Percentiles rank a stretch among this genome's conserved stretches.
These are phyloP conservation scores for Mormyrops attenuatus DNA, from an alignment of 2,797 vertebrate species.

Conservation along the genomic window DNA sequence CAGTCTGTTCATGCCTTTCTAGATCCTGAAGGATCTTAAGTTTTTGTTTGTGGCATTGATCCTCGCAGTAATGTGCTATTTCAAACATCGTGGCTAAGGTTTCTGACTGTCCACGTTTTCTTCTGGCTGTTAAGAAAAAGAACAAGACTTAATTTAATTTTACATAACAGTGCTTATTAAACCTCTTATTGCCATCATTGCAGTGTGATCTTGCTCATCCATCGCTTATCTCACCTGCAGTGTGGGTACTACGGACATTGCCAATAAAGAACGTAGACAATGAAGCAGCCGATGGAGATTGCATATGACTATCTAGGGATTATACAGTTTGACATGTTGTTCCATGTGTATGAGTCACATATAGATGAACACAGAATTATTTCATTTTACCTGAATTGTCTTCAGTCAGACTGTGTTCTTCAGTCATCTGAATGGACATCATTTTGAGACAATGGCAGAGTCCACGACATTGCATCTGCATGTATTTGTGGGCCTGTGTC, in stretches of 20 bases:
- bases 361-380: background rate
- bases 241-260: background rate
- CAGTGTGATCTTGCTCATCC: background rate
- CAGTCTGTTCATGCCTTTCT: too few relatives aligned
- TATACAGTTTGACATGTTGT: too few relatives aligned
- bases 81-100: background rate
- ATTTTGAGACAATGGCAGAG: background rate
- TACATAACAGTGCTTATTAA: too few relatives aligned
- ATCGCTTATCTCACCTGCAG: background rate
- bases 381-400: background rate
- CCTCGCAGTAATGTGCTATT: background rate
- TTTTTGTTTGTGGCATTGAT: background rate
- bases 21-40: too few relatives aligned
- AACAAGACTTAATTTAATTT: too few relatives aligned
- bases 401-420: background rate
- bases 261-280: background rate
- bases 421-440: background rate
- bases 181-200: background rate
- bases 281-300: background rate
- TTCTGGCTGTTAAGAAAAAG: too few relatives aligned
- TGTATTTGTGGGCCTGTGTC: too few relatives aligned
- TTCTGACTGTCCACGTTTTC: background rate
- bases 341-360: background rate
- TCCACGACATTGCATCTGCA: too few relatives aligned
- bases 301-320: background rate